Evolutionary conservation across 2,888 invertebrate genomes (phyloP).

Genomic region (Entomobrya proxima): DNA sequence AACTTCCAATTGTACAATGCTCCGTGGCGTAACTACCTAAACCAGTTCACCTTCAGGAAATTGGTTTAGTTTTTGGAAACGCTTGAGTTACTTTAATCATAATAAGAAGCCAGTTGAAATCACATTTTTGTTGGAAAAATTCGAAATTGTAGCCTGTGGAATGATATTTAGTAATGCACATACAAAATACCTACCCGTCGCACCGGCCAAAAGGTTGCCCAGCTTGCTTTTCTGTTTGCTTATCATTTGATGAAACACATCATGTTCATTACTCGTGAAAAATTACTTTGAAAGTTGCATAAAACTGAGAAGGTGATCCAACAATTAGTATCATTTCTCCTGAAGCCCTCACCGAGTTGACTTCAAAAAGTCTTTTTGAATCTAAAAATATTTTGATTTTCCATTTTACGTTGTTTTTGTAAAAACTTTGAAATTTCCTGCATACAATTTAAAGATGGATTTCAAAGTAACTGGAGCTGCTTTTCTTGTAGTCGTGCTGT

Average conservation of each 20-base stretch:
- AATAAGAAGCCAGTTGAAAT: neutral
- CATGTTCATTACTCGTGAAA: too few species aligned
- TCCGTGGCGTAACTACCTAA: too few species aligned
- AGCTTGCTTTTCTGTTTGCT: too few species aligned
- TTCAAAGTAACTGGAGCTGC: neutral
- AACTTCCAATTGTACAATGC: neutral
- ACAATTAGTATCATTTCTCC: neutral
- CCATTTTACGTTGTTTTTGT: too few species aligned
- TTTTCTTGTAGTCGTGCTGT: neutral
- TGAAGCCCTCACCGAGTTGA: neutral
- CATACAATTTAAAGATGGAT: neutral
- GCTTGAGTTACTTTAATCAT: neutral
- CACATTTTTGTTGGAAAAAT: neutral
- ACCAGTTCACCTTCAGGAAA: constrained; percentile 13
- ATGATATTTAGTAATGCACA: too few species aligned
- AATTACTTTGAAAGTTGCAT: neutral
- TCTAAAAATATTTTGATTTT: neutral
- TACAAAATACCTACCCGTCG: neutral
- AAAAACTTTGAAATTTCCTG: neutral
- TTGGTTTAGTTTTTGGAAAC: neutral
- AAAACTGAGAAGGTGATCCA: neutral
- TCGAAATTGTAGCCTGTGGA: too few species aligned
- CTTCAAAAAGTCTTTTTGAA: too few species aligned
- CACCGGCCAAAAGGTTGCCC: too few species aligned
- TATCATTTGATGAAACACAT: too few species aligned